These are phyloP conservation scores for Apamea sordens DNA, from an alignment of 2,888 invertebrate genomes.

Conservation along the genomic window DNA sequence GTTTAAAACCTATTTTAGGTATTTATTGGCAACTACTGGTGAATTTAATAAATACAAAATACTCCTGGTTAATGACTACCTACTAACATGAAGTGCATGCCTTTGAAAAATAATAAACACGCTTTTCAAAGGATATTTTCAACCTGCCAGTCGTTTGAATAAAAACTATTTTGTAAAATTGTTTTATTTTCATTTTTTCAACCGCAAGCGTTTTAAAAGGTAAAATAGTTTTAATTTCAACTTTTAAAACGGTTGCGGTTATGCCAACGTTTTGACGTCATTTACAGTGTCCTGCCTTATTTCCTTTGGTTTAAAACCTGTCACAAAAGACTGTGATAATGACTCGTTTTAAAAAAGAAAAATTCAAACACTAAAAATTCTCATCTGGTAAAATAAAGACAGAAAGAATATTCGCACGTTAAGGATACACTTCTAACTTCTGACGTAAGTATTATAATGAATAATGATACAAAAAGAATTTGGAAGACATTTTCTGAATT, in stretches of 20 bases:
- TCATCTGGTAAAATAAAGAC: too few species aligned
- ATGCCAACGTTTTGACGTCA: conserved; percentile 9
- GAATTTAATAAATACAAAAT: too few species aligned
- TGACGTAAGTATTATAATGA: conserved; percentile 27
- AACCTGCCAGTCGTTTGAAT: conserved; percentile 4
- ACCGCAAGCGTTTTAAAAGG: too few species aligned
- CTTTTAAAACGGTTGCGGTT: conserved; percentile 17
- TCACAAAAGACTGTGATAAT: background rate
- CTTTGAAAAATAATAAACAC: conserved; percentile 16
- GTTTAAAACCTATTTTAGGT: background rate
- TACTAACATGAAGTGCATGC: background rate
- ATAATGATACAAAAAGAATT: conserved; percentile 32
- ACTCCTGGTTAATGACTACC: too few species aligned
- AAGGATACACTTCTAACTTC: conserved; percentile 6
- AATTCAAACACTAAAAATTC: background rate
- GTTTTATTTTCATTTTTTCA: conserved; percentile 14
- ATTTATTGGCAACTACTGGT: background rate
- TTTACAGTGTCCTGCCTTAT: conserved; percentile 15
- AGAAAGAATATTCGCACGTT: background rate
- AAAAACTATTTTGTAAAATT: conserved; percentile 7
- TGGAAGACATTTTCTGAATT: conserved; percentile 37
- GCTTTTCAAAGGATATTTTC: conserved; percentile 9
- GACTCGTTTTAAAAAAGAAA: conserved; percentile 4
- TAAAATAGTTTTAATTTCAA: conserved; percentile 4
- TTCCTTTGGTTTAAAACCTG: conserved; percentile 19